Base-by-base conservation (phyloP, 2,888 invertebrate genomes). In the Leucania comma region DNA sequence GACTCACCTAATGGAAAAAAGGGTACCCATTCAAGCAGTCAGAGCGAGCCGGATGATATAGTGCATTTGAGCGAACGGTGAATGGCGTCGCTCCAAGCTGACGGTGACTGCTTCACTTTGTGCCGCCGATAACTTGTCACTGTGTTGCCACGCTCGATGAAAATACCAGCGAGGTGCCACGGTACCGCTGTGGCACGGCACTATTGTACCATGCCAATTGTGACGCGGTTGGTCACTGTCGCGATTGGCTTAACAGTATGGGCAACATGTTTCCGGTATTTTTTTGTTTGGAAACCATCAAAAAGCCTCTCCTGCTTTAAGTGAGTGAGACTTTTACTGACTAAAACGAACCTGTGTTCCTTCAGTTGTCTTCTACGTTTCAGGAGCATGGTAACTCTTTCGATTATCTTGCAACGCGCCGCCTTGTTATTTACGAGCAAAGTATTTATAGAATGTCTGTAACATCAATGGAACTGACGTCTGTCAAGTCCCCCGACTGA, bases 41-140 rank as follows among this genome's bases (percentile, higher is more conserved):
- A 35, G 53, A 61, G 75, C 50, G 58, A 63, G 64, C 62, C 58
- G 64, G 63, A 72, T 81, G 81, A 84, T 82, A 85, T 85, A 86
- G 83, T 86, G 82, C 78, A 88, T 84, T 83, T 59, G 78, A 81
- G 78, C 72, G 74, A 81, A 75, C 79, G 70, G 72, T 82, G 86
- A 88, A 87, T 85, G 78, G 81, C 82, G 78, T 68, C 74, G 68
- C 68, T 58, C 50, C 67, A 61, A 51, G 64, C 61, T 62, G 73
- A 48, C 71, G 51, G 61, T 53, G 62, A 57, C 62, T 66, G 80
- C 46, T 59, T 54, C 58, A 80, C 83, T 85, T 87, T 86, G 82
- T 86, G 80, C 68, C 72, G 64, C 60, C 83, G 84, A 88, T 89
- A 88, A 88, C 80, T 85, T 86, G 87, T 86, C 85, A 80, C 84